These are phyloP conservation scores for Sitobion miscanthi DNA, from an alignment of 1,140 invertebrate genomes.

Conservation along the genomic window DNA sequence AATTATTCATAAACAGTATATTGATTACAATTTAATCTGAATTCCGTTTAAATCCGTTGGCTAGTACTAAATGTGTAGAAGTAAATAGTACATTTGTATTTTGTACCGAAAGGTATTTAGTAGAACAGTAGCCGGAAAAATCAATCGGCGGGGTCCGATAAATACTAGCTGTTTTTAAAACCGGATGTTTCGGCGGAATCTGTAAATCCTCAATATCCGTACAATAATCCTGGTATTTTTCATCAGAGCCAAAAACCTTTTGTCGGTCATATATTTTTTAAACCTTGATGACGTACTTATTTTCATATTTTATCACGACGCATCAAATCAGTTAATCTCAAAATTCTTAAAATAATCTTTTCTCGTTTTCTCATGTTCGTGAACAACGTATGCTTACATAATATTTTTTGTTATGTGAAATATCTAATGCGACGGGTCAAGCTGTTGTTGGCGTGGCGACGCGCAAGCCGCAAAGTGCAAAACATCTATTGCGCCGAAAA, in stretches of 20 bases:
- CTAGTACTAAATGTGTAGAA: neutral
- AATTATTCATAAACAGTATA: neutral
- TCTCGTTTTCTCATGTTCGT: neutral
- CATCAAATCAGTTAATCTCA: neutral
- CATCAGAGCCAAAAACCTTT: neutral
- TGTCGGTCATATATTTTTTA: neutral
- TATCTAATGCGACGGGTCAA: too few relatives aligned
- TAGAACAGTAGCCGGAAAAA: neutral
- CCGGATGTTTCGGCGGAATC: neutral
- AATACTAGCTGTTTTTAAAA: neutral
- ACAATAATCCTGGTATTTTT: neutral
- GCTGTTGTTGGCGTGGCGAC: too few relatives aligned
- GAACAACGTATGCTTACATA: neutral
- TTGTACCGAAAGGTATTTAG: neutral
- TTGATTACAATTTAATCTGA: neutral
- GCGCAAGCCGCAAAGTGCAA: too few relatives aligned
- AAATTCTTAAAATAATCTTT: slow-evolving; percentile 3
- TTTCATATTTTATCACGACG: neutral
- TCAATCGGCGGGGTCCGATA: neutral
- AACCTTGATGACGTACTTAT: neutral
- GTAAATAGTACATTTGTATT: neutral
- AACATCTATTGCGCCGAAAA: too few relatives aligned
- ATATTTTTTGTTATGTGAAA: too few relatives aligned
- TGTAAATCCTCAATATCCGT: neutral
- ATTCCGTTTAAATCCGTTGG: neutral